These are phyloP conservation scores for Chironomus tepperi DNA, from an alignment of 1,140 invertebrate species.

Conservation along the genomic window DNA sequence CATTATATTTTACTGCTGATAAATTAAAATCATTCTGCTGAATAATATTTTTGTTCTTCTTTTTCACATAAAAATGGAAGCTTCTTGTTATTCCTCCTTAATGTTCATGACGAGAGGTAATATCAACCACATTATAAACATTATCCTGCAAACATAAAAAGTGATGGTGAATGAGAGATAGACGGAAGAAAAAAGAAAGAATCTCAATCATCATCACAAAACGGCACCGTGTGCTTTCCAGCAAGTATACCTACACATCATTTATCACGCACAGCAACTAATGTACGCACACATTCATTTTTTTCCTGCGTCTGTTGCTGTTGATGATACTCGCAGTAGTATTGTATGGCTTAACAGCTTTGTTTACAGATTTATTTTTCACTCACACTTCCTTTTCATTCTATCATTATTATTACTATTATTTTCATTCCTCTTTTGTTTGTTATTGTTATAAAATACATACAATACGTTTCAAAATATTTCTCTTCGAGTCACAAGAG, in stretches of 20 bases:
- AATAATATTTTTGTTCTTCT: too few relatives aligned
- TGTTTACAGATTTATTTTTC: slow-evolving; percentile 1
- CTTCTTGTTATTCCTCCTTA: neutral
- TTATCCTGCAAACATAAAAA: neutral
- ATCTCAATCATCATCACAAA: neutral
- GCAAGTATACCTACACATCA: neutral
- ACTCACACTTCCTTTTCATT: neutral
- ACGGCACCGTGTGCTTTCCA: neutral
- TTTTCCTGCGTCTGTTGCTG: neutral
- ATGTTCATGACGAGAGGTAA: neutral
- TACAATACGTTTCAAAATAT: too few relatives aligned
- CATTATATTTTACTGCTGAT: too few relatives aligned
- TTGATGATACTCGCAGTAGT: neutral
- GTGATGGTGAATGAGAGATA: neutral
- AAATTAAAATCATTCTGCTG: too few relatives aligned
- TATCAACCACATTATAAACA: slow-evolving; percentile 7
- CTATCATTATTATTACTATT: neutral
- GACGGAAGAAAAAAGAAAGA: neutral
- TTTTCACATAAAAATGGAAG: too few relatives aligned
- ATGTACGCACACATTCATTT: too few relatives aligned
- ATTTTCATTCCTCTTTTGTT: neutral
- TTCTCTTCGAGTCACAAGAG: neutral
- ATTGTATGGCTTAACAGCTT: slow-evolving; percentile 5
- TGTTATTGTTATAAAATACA: too few relatives aligned
- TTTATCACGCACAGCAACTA: neutral